A percentile compares a stretch with the other conserved stretches of the same genome.
Conservation (phyloP, 2,797 vertebrate species). For the Pygocentrus nattereri region DNA sequence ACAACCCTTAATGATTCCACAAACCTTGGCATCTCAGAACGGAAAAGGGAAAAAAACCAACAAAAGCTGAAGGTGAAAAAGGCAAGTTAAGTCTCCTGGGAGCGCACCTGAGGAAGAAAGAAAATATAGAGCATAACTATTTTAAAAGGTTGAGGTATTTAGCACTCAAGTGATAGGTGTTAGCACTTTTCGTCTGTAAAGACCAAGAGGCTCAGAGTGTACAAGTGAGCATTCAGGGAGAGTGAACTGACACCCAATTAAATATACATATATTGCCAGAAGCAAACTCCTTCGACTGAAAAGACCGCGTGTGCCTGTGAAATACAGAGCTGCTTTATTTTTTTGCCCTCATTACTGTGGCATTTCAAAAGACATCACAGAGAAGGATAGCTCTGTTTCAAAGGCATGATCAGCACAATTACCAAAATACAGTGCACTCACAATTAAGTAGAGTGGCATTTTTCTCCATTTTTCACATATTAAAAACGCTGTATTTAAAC, state of each 20-base stretch:
- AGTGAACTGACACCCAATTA: constrained; percentile 67
- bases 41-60: not conserved
- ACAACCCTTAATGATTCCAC: not conserved
- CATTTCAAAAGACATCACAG: constrained; percentile 69
- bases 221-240: constrained; percentile 36
- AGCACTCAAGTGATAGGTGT: constrained; percentile 20
- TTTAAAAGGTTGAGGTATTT: constrained; percentile 18
- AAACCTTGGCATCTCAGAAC: not conserved
- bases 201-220: constrained; percentile 32
- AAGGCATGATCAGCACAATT: constrained; percentile 70
- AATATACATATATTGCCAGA: constrained; percentile 66
- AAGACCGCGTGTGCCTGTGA: constrained; percentile 50
- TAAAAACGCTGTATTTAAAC: constrained; percentile 26
- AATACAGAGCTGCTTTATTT: constrained; percentile 71
- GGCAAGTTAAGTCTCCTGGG: not conserved
- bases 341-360: constrained; percentile 67
- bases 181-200: constrained; percentile 36
- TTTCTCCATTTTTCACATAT: constrained; percentile 1
- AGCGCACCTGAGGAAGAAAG: not conserved
- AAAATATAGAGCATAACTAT: not conserved
- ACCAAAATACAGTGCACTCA: constrained; percentile 49
- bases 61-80: not conserved
- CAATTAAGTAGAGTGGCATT: constrained; percentile 7
- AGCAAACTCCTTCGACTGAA: constrained; percentile 57
- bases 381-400: constrained; percentile 66